Evolutionary conservation across 2,113 vertebrate genomes (phyloP).

Genomic region (Psittacara wagleri): DNA sequence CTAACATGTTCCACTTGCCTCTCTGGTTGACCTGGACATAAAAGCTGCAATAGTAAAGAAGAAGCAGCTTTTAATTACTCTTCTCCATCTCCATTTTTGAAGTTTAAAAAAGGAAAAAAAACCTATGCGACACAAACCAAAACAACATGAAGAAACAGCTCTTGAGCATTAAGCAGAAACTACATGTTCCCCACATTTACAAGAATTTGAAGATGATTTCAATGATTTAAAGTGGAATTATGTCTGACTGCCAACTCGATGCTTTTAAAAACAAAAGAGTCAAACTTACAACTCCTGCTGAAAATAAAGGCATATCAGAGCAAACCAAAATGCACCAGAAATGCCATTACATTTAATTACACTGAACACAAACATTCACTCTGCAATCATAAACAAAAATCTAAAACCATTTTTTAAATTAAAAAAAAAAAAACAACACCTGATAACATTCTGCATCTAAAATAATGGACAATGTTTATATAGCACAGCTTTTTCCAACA

Average conservation of each 20-base stretch:
- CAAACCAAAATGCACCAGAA: constrained; percentile 62
- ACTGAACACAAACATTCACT: constrained; percentile 26
- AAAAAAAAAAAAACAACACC: neutral
- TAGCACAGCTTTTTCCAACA: constrained; percentile 34
- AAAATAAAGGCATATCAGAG: constrained; percentile 44
- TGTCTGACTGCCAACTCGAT: neutral
- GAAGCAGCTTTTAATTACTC: neutral
- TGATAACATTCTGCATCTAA: constrained; percentile 22
- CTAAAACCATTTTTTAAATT: constrained; percentile 44
- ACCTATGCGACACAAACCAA: neutral
- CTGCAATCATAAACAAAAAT: constrained; percentile 42
- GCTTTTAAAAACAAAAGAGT: neutral
- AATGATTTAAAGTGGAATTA: neutral
- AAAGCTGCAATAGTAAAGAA: neutral
- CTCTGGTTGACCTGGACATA: neutral
- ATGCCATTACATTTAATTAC: constrained; percentile 69
- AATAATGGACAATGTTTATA: constrained; percentile 14
- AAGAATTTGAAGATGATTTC: neutral
- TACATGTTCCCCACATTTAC: neutral
- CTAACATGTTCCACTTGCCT: neutral
- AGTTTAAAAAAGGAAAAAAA: neutral
- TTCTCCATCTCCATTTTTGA: neutral
- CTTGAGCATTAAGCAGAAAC: neutral
- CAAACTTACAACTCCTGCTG: neutral
- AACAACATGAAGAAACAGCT: neutral